Evolutionary conservation across 2,113 vertebrate species (phyloP), one percentile per base, ranked within the genome.

Genomic region (Chloebia gouldiae): DNA sequence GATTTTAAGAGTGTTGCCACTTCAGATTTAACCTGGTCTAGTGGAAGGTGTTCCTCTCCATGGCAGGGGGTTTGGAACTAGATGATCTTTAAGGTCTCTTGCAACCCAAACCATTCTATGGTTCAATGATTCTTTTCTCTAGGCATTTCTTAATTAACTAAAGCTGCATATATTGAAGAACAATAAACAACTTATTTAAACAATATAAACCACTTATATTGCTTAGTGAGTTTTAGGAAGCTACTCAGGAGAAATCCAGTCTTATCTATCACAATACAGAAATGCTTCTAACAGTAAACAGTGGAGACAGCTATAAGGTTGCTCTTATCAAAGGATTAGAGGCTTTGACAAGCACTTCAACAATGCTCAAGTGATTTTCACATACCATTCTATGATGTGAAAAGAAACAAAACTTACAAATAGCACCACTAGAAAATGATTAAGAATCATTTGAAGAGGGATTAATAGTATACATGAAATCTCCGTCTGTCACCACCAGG

Each of bases 401-500:
- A 89, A 88, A 93, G 9, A 22, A 86, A 28, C 27, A 70, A 61
- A 90, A 81, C 14, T 45, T 59, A 37, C 13, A 45, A 51, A 50
- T 2, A 73, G 18, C 56, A 86, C n/a, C 30, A 42, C 18, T 50
- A 85, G 50, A 61, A 92, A 87, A 65, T 10, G 1, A 42, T 37
- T 44, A 81, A 83, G 24, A 61, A 56, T 12, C 3, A 51, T 61
- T 33, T 81, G 24, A 51, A 60, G 59, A 68, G 33, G 21, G 33
- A 60, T 60, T 56, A 42, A 50, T 2, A 63, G 6, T 11, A 64
- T 3, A 50, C 3, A 68, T 30, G 45, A 90, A 90, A 68, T 33
- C 37, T 68, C 8, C 16, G 12, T 4, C 11, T 0, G 0, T 15
- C 31, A 44, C 20, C n/a, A 71, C 17, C 22, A 66, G 17, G 10